Evolutionary conservation across 2,888 invertebrate species (phyloP), one percentile per base, ranked within the genome.

Genomic region (Parthenolecanium corni): DNA sequence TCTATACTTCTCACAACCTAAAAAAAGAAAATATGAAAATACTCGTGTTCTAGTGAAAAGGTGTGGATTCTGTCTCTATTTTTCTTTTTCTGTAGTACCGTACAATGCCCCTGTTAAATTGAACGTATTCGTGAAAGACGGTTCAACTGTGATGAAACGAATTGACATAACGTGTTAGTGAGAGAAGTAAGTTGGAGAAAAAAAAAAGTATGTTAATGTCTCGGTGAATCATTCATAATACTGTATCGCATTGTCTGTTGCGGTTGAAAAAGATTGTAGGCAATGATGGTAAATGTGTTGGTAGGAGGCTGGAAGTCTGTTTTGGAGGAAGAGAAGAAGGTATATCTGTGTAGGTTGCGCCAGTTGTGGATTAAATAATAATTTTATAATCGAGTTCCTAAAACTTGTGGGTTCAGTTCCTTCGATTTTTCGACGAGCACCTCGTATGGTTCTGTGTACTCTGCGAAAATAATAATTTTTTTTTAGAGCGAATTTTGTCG

Each of bases 301-400:
- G 44, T 42, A 42, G 44, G 49, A 49, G 49, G 20, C 49, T 23
- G 5, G 23, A 23, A 21, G 49, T 20, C 49, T 49, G 49, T 49
- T 49, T 2, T 21, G 21, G 11, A 21, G 49, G 9, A 31, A n/a
- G n/a, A n/a, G 49, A 49, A 49, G 49, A 49, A 49, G 49, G 20
- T 49, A 49, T 49, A 4, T 21, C n/a, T n/a, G 49, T 49, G 49
- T 49, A 21, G 49, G 49, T 49, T 49, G 49, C 21, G 14, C 49
- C 11, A 49, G 3, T 23, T 14, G 21, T 23, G 49, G 49, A 49
- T 49, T 49, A 49, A 49, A 49, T 49, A 49, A 49, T 49, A 49
- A 49, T 49, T 18, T 18, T 23, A 49, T 23, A 23, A 44, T 9
- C 46, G 46, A 18, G 21, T 49, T 18, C 49, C 49, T 49, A 49